Conservation (phyloP, 2,113 vertebrate species). For the Cairina moschata region DNA sequence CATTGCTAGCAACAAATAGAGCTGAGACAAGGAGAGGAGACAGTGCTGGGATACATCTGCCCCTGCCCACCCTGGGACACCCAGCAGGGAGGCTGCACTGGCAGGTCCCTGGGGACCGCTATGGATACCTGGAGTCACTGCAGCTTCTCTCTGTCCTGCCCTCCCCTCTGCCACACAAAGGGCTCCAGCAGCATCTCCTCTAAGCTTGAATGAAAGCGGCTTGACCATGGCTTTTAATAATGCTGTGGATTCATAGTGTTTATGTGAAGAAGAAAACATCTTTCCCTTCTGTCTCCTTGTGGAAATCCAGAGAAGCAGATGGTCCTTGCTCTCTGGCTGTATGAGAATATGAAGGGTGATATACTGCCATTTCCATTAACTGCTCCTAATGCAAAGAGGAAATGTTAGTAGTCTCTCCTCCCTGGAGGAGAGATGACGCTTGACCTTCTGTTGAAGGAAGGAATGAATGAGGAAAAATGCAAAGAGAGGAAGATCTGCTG, state of each 20-base stretch:
- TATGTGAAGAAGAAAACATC: background rate
- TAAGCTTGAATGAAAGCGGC: background rate
- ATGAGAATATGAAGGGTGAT: background rate
- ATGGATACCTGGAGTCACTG: background rate
- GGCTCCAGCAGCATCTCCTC: background rate
- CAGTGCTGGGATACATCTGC: too few relatives aligned
- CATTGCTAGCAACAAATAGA: background rate
- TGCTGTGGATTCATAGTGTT: background rate
- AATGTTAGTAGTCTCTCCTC: conserved; percentile 36
- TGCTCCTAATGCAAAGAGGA: conserved; percentile 34
- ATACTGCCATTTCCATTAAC: conserved; percentile 30
- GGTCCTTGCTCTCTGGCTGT: background rate
- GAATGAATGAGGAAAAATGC: conserved; percentile 19
- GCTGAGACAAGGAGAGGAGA: background rate
- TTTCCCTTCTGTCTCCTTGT: background rate
- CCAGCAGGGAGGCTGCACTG: background rate
- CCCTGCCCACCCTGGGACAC: background rate
- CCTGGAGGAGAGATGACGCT: background rate
- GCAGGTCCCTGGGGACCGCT: too few relatives aligned
- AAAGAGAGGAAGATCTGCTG: conserved; percentile 20
- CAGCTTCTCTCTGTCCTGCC: background rate
- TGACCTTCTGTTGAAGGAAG: conserved; percentile 42
- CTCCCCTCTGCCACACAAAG: background rate
- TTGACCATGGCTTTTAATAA: background rate
- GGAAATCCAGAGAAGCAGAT: background rate